A percentile compares a stretch with the other conserved stretches of the same genome.
Conservation (phyloP, 2,113 vertebrate species). For the Dissostichus mawsoni region DNA sequence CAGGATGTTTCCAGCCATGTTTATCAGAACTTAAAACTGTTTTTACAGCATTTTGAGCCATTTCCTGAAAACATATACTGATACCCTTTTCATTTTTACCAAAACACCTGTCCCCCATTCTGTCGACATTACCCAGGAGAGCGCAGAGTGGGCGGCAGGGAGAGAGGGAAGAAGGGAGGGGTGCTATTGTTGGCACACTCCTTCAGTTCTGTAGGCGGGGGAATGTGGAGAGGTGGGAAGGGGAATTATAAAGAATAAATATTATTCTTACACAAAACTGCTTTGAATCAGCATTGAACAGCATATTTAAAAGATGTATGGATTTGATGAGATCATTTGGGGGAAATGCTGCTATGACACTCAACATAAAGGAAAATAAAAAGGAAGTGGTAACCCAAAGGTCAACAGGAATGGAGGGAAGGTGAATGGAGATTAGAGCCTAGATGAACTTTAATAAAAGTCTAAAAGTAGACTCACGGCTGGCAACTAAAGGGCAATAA, state of each 20-base stretch:
- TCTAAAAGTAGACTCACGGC: neutral
- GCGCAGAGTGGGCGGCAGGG: slow-evolving; percentile 22
- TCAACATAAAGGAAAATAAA: slow-evolving; percentile 17
- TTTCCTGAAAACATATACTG: slow-evolving; percentile 5
- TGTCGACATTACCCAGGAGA: slow-evolving; percentile 17
- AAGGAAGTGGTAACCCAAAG: slow-evolving; percentile 6
- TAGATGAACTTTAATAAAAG: neutral
- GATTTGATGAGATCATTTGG: slow-evolving; percentile 58
- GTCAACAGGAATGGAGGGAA: neutral
- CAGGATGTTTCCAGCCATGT: neutral
- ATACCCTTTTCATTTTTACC: slow-evolving; percentile 18
- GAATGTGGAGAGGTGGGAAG: slow-evolving; percentile 70
- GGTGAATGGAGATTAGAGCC: neutral
- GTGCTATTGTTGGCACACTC: slow-evolving; percentile 74
- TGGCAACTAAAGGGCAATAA: neutral
- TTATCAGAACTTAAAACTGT: neutral
- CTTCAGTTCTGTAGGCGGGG: slow-evolving; percentile 48
- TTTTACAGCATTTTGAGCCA: neutral
- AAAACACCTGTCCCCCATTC: slow-evolving; percentile 60
- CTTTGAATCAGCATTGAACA: slow-evolving; percentile 60
- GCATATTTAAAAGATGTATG: slow-evolving; percentile 37
- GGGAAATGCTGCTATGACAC: slow-evolving; percentile 17
- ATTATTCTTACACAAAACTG: slow-evolving; percentile 68
- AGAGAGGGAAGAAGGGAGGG: slow-evolving; percentile 51
- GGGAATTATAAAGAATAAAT: slow-evolving; percentile 73